Conservation (phyloP, 2,113 vertebrate genomes). For the Pica pica region DNA sequence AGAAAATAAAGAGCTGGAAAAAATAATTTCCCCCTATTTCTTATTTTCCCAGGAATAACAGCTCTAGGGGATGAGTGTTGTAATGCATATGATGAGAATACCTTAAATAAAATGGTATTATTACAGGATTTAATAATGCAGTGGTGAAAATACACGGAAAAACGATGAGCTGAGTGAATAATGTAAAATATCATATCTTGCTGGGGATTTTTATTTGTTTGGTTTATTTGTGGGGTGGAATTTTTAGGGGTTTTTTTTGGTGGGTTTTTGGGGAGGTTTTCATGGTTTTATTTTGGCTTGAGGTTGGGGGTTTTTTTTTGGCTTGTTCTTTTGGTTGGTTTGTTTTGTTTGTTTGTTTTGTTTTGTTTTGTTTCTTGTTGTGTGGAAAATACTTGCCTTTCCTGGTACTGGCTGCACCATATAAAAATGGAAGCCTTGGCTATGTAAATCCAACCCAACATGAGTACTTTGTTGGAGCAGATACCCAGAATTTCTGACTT, state of each 20-base stretch:
- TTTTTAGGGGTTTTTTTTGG: not conserved
- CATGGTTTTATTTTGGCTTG: not conserved
- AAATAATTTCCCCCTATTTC: not conserved
- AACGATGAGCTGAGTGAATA: not conserved
- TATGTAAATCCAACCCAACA: not conserved
- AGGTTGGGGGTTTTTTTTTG: not conserved
- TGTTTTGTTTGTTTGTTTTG: not conserved
- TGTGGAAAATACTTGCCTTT: not conserved
- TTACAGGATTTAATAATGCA: not conserved
- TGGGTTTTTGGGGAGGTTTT: not conserved
- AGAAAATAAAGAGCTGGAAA: not conserved
- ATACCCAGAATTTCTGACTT: not conserved
- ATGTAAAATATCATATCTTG: not conserved
- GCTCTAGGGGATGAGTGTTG: not conserved
- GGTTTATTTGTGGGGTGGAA: not conserved
- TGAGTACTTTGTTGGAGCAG: not conserved
- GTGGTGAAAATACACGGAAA: not conserved
- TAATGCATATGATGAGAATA: not conserved
- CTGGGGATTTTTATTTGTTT: not conserved
- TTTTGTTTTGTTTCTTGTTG: not conserved
- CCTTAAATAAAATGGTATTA: conserved; percentile 16
- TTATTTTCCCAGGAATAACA: not conserved
- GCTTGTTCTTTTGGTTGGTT: not conserved
- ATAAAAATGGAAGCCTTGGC: not conserved
- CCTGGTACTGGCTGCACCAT: not conserved